phyloP scores from a whole-genome alignment of 2,888 invertebrate genomes.

The Noctua janthe region DNA sequence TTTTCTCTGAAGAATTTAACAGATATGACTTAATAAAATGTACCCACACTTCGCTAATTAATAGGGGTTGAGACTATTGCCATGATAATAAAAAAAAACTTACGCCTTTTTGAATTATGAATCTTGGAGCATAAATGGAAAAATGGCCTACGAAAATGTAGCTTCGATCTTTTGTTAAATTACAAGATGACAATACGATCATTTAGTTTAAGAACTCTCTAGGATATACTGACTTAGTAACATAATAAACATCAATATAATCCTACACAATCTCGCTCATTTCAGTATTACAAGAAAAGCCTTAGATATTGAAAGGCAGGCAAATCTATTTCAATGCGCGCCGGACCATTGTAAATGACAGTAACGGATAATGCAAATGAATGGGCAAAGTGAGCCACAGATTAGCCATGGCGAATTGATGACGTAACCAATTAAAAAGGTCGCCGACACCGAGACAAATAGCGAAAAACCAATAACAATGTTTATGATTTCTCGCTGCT shows the following conservation, averaged over 20 bases:
- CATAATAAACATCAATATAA: neutral
- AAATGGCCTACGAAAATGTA: neutral
- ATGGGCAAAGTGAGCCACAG: slow-evolving; percentile 29
- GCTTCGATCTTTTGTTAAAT: neutral
- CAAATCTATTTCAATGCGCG: slow-evolving; percentile 25
- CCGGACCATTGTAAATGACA: slow-evolving; percentile 30
- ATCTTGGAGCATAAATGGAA: neutral
- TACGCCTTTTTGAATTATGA: neutral
- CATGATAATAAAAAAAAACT: neutral
- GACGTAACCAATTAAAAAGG: slow-evolving; percentile 55
- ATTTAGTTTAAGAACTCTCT: neutral
- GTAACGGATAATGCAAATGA: slow-evolving; percentile 37
- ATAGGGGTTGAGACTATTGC: neutral
- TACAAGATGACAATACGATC: neutral
- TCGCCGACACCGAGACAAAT: slow-evolving; percentile 33
- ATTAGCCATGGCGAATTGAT: slow-evolving; percentile 39
- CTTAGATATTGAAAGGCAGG: slow-evolving; percentile 16
- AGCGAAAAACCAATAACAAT: slow-evolving; percentile 18
- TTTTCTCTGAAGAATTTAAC: neutral
- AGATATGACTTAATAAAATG: neutral
- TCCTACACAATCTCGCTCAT: neutral
- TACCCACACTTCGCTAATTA: neutral
- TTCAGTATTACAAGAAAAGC: slow-evolving; percentile 27
- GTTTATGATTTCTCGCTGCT: slow-evolving; percentile 26
- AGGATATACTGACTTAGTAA: neutral